A percentile compares a stretch with the other conserved stretches of the same genome.
Conservation (phyloP, 2,113 vertebrate species). For the Catharus bicknelli region DNA sequence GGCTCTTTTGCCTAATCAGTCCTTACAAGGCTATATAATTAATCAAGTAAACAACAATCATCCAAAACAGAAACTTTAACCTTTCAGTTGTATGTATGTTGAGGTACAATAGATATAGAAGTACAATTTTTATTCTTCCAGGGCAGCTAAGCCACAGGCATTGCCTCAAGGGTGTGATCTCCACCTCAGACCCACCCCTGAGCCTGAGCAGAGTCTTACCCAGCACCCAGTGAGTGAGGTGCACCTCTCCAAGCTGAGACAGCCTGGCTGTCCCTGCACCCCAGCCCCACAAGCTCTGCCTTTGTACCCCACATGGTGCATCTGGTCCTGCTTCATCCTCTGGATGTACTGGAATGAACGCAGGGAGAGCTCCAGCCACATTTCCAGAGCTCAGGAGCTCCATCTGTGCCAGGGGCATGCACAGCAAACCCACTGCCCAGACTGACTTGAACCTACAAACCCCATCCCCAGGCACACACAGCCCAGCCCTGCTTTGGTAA, state of each 20-base stretch:
- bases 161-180: background rate
- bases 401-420: fast-evolving
- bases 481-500: background rate
- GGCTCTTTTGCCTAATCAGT: background rate
- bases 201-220: background rate
- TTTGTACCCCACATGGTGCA: fast-evolving
- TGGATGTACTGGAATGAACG: fast-evolving
- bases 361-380: fast-evolving
- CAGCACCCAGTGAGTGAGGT: fast-evolving
- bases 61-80: background rate
- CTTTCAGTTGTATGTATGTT: background rate
- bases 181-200: fast-evolving
- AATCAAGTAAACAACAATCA: background rate
- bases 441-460: background rate
- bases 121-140: background rate
- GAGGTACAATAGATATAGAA: background rate
- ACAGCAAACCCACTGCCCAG: background rate
- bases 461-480: background rate
- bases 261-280: background rate
- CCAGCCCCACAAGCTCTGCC: background rate
- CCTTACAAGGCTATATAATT: background rate
- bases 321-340: background rate
- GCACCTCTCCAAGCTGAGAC: background rate
- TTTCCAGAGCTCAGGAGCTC: background rate
- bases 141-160: background rate